Base-by-base conservation (phyloP, 1,140 invertebrate species). In the Drosophila nikananu region DNA sequence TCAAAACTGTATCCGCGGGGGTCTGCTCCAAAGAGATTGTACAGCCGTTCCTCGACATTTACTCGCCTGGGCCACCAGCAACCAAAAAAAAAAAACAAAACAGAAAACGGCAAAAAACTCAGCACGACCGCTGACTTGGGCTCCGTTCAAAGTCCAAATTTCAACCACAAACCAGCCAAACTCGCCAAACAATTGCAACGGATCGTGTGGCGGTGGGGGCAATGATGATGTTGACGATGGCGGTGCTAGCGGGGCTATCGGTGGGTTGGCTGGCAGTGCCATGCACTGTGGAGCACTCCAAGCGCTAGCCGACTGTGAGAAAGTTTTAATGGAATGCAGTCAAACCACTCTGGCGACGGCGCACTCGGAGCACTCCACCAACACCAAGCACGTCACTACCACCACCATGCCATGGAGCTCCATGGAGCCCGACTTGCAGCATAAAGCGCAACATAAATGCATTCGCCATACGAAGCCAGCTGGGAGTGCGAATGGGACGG, bases 251-350 rank as follows among this genome's bases (percentile, higher is more conserved):
- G 65, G 49, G 55, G 51, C 39, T 30, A 49, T 55, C 19, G 52
- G 48, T 66, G 60, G 60, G 60, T 13, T 48, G 44, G 55, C 44
- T 37, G 44, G 63, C 80, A 77, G 58, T 77, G 62, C 66, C 81
- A 83, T 71, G 81, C 81, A 58, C 76, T 73, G 77, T 58, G 49
- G 60, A 70, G 55, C 78, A 64, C 72, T 65, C 35, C 48, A 23
- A 70, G 71, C 76, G 65, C 70, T 60, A 76, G 80, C 63, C 71
- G 81, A 92, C 92, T 93, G 92, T 93, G 92, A 93, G 92, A 93
- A 93, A 93, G 92, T 93, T 93, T 93, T 90, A 86, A 91, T 93
- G 92, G 92, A 93, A 93, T 93, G 92, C 90, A 83, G 92, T 93
- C 92, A 86, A 91, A 91, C 92, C 73, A 79, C 83, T 90, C 55